A percentile compares a stretch with the other conserved stretches of the same genome.
Conservation (phyloP, 2,797 vertebrate species). For the Eremophila alpestris region DNA sequence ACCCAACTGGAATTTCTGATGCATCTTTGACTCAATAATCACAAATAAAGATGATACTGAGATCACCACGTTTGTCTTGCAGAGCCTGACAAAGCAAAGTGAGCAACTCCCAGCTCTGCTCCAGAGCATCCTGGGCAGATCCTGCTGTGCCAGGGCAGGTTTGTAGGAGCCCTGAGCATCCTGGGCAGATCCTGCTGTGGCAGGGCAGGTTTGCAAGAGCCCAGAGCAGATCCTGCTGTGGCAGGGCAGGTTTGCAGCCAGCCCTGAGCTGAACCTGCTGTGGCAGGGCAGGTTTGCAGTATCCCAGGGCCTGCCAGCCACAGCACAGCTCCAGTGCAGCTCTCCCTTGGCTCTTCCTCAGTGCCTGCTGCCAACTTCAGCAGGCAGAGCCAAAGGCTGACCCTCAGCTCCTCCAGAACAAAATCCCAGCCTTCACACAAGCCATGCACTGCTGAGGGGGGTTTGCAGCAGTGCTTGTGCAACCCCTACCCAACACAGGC, state of each 20-base stretch:
- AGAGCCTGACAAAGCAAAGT: not conserved
- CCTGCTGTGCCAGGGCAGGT: not conserved
- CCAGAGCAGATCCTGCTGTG: not conserved
- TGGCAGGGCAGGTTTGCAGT: not conserved
- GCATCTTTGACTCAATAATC: not conserved
- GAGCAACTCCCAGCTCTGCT: not conserved
- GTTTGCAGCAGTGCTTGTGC: not conserved
- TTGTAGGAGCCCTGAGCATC: not conserved
- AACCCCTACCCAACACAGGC: rapidly evolving
- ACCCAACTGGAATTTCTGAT: not conserved
- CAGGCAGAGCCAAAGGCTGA: not conserved
- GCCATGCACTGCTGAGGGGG: not conserved
- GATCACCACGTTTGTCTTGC: not conserved
- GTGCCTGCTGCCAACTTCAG: not conserved
- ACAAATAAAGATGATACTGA: not conserved
- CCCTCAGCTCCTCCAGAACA: rapidly evolving
- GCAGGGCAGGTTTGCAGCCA: not conserved
- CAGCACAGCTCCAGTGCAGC: not conserved
- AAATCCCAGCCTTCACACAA: not conserved
- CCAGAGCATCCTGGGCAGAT: not conserved
- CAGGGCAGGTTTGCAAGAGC: not conserved
- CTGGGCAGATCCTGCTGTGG: not conserved
- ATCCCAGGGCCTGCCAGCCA: not conserved
- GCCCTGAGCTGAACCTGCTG: not conserved
- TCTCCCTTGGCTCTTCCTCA: not conserved